Conservation (phyloP, 2,888 invertebrate genomes). For the Resseliella maxima region DNA sequence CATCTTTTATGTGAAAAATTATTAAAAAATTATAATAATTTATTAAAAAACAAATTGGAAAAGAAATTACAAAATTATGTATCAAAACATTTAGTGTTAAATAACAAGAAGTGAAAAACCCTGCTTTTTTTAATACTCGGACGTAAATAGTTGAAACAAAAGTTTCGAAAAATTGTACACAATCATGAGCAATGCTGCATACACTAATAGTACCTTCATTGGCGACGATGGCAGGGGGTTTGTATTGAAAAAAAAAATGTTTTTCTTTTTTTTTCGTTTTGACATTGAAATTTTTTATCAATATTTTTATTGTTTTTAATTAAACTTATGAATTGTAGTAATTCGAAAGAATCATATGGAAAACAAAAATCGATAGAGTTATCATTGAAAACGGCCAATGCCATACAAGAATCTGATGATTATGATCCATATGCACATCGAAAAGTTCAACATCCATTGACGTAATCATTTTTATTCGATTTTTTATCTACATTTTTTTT, state of each 20-base stretch:
- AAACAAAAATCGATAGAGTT: neutral
- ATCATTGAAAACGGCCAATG: neutral
- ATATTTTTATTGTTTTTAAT: neutral
- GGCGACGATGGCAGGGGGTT: conserved; percentile 1
- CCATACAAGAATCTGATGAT: neutral
- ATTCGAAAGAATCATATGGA: neutral
- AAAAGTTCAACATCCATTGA: conserved; percentile 25
- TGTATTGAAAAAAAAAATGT: neutral
- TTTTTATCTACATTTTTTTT: neutral
- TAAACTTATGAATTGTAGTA: neutral
- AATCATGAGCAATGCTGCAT: conserved; percentile 1
- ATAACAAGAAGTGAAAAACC: no score
- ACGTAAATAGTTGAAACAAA: no score
- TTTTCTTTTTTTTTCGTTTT: neutral
- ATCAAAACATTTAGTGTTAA: no score
- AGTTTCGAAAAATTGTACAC: no score
- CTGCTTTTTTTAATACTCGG: no score
- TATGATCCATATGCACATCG: conserved; percentile 55
- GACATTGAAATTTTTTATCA: no score
- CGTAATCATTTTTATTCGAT: conserved; percentile 36
- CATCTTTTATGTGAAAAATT: no score
- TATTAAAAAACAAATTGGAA: no score
- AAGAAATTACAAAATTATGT: no score
- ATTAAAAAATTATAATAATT: no score
- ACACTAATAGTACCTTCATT: conserved; percentile 19